phyloP scores from a whole-genome alignment of 2,797 vertebrate species.

The Sebastes cheni region DNA sequence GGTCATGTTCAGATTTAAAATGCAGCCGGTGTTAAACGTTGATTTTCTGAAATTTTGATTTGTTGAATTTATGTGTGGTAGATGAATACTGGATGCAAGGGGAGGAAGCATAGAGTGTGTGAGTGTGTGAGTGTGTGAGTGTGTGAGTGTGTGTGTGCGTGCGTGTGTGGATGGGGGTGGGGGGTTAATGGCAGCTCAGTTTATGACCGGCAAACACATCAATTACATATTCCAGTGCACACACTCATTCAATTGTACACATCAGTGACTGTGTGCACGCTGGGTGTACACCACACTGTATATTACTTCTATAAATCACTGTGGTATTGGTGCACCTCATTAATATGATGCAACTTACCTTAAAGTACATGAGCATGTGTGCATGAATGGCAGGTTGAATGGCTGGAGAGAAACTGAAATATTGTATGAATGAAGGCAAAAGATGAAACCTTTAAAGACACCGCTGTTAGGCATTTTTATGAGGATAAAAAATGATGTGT shows the following conservation, averaged over 20 bases:
- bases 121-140: neutral
- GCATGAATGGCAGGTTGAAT: constrained; percentile 22
- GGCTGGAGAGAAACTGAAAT: constrained; percentile 6
- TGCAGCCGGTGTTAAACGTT: neutral
- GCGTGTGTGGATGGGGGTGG: neutral
- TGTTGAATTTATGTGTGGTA: neutral
- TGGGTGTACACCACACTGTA: constrained; percentile 4
- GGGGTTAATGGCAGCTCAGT: constrained; percentile 22
- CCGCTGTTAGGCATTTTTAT: constrained; percentile 37
- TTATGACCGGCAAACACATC: constrained; percentile 54
- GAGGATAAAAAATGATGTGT: constrained; percentile 39
- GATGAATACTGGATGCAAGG: neutral
- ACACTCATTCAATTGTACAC: constrained; percentile 37
- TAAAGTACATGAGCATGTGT: neutral
- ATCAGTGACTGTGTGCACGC: constrained; percentile 28
- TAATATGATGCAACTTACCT: constrained; percentile 31
- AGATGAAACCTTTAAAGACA: constrained; percentile 19
- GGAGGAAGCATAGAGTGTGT: neutral
- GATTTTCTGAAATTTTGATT: constrained; percentile 2
- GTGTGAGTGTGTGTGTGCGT: neutral
- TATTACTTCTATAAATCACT: constrained; percentile 42
- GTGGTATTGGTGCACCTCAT: constrained; percentile 25
- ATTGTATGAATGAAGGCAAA: constrained; percentile 21
- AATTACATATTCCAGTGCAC: constrained; percentile 61
- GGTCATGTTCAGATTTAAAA: constrained; percentile 21